Base-by-base conservation (phyloP, 1,140 invertebrate genomes). In the Ooceraea biroi region DNA sequence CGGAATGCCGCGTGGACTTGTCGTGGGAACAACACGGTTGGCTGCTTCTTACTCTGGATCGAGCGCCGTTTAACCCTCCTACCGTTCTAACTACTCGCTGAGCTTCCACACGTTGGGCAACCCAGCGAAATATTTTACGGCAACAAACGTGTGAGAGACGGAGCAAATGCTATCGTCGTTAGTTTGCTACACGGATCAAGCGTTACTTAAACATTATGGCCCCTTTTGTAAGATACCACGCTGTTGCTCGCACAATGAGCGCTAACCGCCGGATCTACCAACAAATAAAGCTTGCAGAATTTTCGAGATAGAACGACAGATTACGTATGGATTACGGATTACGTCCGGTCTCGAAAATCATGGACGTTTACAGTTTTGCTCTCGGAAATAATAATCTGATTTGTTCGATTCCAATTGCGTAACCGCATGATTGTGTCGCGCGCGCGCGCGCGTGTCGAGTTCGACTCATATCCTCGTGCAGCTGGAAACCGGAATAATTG, bases 351-450 rank as follows among this genome's bases (percentile, higher is more conserved):
- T n/a, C 63, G 50, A 68, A 41, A 65, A 30, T 78, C 14, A 8
- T 68, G 30, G 74, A 57, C 48, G 76, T 78, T 80, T 80, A 69
- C 36, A 46, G 55, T 69, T 80, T 46, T 57, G 63, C 48, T 44
- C 25, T 63, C 76, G 76, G 76, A 69, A 71, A 80, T 80, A 71
- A 80, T 80, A 71, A 80, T 80, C 69, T 65, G 65, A 80, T 80
- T 80, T 30, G 36, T 36, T 2, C 36, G 7, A 36, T 22, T 22
- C 50, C 57, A 80, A 80, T 80, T 65, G 50, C n/a, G 44, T 69
- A 71, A 57, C 41, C 50, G 41, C 25, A 50, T 63, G 65, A 80
- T 80, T 80, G 76, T 80, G 65, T 58, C 44, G 36, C 50, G 65
- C 36, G n/a, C 76, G 71, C 46, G 44, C 44, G 36, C 50, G 65